phyloP scores from a whole-genome alignment of 1,140 invertebrate genomes.

The Drosophila sp. region DNA sequence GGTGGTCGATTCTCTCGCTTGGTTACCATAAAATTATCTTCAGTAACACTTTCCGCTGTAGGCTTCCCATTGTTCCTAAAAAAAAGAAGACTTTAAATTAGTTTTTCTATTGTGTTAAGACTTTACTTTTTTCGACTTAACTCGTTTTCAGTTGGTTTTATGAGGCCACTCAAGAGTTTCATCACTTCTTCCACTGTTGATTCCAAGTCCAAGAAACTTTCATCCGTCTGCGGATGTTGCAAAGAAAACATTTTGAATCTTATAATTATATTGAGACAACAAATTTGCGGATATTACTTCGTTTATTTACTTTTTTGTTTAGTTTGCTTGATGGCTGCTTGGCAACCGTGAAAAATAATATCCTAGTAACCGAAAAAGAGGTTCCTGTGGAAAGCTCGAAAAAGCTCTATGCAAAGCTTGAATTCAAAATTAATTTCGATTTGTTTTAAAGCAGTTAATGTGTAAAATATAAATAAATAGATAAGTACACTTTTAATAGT shows the following conservation, averaged over 20 bases:
- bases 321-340: conserved; percentile 21
- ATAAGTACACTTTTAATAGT: no score
- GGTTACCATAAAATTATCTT: conserved; percentile 83
- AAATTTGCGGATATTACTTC: conserved; percentile 22
- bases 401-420: not conserved
- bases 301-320: conserved; percentile 25
- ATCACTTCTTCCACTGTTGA: conserved; percentile 77
- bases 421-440: not conserved
- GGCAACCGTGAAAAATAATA: conserved; percentile 13
- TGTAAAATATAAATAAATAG: no score
- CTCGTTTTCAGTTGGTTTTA: conserved; percentile 46
- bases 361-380: not conserved
- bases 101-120: not conserved
- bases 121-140: not conserved
- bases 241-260: conserved; percentile 53
- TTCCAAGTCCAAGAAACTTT: conserved; percentile 64
- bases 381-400: not conserved
- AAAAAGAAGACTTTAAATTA: not conserved
- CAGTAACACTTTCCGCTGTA: conserved; percentile 28
- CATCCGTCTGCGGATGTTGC: conserved; percentile 65
- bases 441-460: no score
- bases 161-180: conserved; percentile 60
- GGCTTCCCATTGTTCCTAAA: conserved; percentile 29
- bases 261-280: not conserved
- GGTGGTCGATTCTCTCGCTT: conserved; percentile 85